Percentiles rank a stretch among this genome's conserved stretches.
phyloP scores from a whole-genome alignment of 2,888 invertebrate genomes.

The Eumerus sabulonum region DNA sequence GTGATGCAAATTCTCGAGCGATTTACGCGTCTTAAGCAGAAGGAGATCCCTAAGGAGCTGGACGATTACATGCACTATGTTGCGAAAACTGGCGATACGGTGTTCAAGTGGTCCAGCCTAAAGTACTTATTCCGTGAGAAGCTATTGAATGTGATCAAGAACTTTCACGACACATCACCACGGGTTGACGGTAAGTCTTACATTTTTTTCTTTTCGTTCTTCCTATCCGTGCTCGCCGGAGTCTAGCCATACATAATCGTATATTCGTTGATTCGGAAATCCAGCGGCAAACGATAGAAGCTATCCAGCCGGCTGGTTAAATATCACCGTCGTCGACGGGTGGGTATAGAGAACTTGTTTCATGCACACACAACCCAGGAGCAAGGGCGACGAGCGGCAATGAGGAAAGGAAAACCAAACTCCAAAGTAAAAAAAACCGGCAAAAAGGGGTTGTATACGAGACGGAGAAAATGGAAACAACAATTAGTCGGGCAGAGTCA shows the following conservation, averaged over 20 bases:
- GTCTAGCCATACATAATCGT: constrained; percentile 52
- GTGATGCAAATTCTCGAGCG: constrained; percentile 90
- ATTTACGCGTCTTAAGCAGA: constrained; percentile 87
- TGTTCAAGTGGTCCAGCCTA: constrained; percentile 94
- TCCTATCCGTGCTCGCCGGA: constrained; percentile 8
- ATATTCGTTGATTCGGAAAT: no score
- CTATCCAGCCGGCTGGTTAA: constrained; percentile 46
- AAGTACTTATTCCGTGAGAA: constrained; percentile 94
- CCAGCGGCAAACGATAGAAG: constrained; percentile 12
- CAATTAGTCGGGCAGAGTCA: background rate
- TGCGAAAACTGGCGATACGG: constrained; percentile 95
- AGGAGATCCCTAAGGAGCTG: constrained; percentile 91
- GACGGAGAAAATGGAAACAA: no score
- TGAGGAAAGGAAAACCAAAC: no score
- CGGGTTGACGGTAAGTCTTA: constrained; percentile 78
- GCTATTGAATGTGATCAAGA: constrained; percentile 90
- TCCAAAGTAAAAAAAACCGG: no score
- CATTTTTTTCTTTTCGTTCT: background rate
- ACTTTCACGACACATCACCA: constrained; percentile 90
- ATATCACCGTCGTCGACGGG: constrained; percentile 48
- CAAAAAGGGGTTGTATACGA: no score
- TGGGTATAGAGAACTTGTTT: constrained; percentile 24
- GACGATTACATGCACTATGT: constrained; percentile 93
- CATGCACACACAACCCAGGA: no score
- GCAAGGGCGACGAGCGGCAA: no score